A percentile compares a stretch with the other conserved stretches of the same genome.
phyloP scores from a whole-genome alignment of 2,797 vertebrate species.

The Pseudomugil tenellus region DNA sequence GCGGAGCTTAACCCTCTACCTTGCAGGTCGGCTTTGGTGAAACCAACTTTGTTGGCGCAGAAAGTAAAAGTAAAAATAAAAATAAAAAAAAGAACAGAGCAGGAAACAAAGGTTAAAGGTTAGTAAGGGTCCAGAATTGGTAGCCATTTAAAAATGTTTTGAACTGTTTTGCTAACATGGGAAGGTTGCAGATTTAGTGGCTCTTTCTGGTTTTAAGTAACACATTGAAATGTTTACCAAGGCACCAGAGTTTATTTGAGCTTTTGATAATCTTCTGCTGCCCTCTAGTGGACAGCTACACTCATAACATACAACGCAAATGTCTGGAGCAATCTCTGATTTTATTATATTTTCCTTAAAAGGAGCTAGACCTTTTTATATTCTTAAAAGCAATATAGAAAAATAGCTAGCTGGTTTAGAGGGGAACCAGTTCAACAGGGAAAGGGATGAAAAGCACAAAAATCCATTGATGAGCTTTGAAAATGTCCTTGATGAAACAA shows the following conservation, averaged over 20 bases:
- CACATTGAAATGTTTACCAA: not conserved
- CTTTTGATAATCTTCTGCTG: constrained; percentile 47
- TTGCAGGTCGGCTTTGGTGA: constrained; percentile 99
- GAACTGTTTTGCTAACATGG: constrained; percentile 17
- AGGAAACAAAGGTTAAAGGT: constrained; percentile 84
- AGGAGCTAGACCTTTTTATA: not conserved
- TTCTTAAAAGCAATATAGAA: not conserved
- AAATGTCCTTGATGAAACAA: not conserved
- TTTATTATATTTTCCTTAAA: not conserved
- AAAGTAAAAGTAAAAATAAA: constrained; percentile 81
- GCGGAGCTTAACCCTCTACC: constrained; percentile 89
- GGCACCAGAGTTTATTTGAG: not conserved
- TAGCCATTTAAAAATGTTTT: constrained; percentile 37
- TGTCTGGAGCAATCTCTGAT: not conserved
- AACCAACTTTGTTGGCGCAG: constrained; percentile 95
- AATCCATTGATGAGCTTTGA: not conserved
- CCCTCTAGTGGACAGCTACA: constrained; percentile 61
- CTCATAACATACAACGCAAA: not conserved
- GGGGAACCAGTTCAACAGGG: not conserved
- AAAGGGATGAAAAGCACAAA: not conserved
- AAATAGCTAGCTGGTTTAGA: not conserved
- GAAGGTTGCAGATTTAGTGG: constrained; percentile 3
- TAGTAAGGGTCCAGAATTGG: constrained; percentile 82
- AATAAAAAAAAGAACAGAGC: constrained; percentile 79
- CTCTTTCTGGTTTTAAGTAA: not conserved